Evolutionary conservation across 2,888 invertebrate species (phyloP).

Genomic region (Troides helena): DNA sequence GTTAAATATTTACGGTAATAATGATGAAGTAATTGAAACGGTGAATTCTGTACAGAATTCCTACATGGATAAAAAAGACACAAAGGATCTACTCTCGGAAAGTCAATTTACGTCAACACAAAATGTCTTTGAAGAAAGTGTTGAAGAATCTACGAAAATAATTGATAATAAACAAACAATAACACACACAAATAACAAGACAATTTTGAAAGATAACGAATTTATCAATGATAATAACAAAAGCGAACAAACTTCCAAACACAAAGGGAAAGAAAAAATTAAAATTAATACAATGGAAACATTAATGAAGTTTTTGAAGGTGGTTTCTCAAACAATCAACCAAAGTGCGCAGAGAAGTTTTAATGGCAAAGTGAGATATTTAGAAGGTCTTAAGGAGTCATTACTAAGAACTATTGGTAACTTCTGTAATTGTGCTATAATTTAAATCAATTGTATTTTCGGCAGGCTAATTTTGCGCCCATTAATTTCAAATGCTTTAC

Average conservation of each 20-base stretch:
- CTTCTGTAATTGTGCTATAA: not conserved
- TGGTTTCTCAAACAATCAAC: slow-evolving; percentile 65
- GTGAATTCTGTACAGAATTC: not conserved
- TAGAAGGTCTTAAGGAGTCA: slow-evolving; percentile 79
- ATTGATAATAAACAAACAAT: not conserved
- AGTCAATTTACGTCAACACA: not conserved
- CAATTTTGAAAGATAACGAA: slow-evolving; percentile 23
- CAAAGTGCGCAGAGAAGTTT: slow-evolving; percentile 63
- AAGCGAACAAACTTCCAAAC: not conserved
- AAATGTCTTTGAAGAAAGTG: not conserved
- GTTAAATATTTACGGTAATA: too few relatives aligned
- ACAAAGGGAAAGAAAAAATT: slow-evolving; percentile 30
- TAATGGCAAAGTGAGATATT: slow-evolving; percentile 79
- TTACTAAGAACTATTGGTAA: slow-evolving; percentile 85
- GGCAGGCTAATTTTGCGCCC: too few relatives aligned
- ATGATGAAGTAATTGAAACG: not conserved
- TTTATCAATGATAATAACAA: slow-evolving; percentile 25
- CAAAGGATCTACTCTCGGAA: not conserved
- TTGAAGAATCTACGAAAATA: not conserved
- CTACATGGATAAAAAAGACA: not conserved
- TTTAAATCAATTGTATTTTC: not conserved
- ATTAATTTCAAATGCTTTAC: too few relatives aligned
- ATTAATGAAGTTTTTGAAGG: slow-evolving; percentile 57
- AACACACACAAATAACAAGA: not conserved
- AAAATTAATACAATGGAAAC: slow-evolving; percentile 53